A percentile compares a stretch with the other conserved stretches of the same genome.
Conservation (phyloP, 2,113 vertebrate species). For the Pseudorasbora parva region DNA sequence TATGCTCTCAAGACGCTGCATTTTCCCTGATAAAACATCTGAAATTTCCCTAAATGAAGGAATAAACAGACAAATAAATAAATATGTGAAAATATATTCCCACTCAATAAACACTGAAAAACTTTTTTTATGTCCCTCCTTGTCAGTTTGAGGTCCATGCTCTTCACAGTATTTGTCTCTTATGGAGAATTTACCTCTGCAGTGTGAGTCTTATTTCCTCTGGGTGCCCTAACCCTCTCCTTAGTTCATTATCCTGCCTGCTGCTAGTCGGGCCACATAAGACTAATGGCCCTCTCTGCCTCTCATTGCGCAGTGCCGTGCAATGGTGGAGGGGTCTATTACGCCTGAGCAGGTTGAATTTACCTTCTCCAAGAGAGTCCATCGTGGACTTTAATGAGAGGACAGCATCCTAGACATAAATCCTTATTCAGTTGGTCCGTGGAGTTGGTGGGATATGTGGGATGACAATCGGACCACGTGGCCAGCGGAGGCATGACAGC, state of each 20-base stretch:
- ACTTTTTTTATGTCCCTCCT: constrained; percentile 34
- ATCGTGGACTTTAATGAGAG: constrained; percentile 63
- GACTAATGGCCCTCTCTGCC: constrained; percentile 70
- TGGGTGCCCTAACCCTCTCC: constrained; percentile 50
- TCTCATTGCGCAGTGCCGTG: constrained; percentile 69
- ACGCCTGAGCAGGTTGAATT: constrained; percentile 65
- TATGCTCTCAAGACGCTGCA: background rate
- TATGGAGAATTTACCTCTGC: constrained; percentile 56
- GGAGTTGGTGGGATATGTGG: constrained; percentile 59
- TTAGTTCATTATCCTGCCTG: constrained; percentile 71
- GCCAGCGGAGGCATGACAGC: background rate
- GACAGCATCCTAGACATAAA: constrained; percentile 70
- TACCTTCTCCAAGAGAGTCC: constrained; percentile 61
- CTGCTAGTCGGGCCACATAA: constrained; percentile 66
- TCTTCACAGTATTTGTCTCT: constrained; percentile 47
- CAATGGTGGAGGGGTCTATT: constrained; percentile 67
- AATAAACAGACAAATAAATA: constrained; percentile 34
- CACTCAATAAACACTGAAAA: constrained; percentile 29
- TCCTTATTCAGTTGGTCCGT: constrained; percentile 62
- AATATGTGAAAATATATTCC: constrained; percentile 29
- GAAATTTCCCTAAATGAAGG: constrained; percentile 17
- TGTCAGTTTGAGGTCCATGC: constrained; percentile 47
- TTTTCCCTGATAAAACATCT: constrained; percentile 7
- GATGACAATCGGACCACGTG: constrained; percentile 44
- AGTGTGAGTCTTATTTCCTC: constrained; percentile 48